Evolutionary conservation across 2,797 vertebrate genomes (phyloP), one percentile per base, ranked within the genome.

Genomic region (Falco rusticolus): DNA sequence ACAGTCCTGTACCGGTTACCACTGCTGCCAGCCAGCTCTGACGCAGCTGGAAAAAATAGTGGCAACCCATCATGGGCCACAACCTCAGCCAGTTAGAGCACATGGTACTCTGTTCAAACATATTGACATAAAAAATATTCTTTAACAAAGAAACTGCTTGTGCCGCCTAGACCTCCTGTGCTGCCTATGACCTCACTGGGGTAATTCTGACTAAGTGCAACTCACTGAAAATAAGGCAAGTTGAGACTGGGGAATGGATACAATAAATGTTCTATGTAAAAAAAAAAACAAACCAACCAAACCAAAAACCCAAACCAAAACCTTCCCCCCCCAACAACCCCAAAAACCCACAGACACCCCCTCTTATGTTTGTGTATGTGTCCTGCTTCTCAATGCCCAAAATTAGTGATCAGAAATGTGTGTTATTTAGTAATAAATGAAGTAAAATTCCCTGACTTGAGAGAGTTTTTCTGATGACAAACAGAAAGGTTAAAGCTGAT

Each of bases 401-500:
- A 82, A 88, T 72, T 72, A 70, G 13, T 17, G 26, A 90, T 78
- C 54, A 93, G 61, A 81, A 71, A 56, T 68, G 19, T 57, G 5
- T 76, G 43, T 53, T 12, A 57, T 79, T 94, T 79, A 76, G 59
- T 72, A 84, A 89, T 24, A 89, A 84, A 79, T 51, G 9, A 91
- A 78, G 64, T 61, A 54, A 74, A 90, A 93, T 84, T 89, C 59
- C 74, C 53, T 78, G 57, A n/a, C 47, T 94, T 92, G 28, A 68
- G 54, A 72, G 33, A 51, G 22, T 50, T 77, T 90, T 88, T 86
- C 68, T 93, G 57, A 83, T 82, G 80, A 70, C 43, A 76, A 34
- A 65, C 17, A n/a, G 48, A 89, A 82, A 93, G 84, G 74, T 89
- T 93, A 95, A 92, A 90, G 48, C 79, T 61, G 61, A 91, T 87